Evolutionary conservation across 2,888 invertebrate species (phyloP).

Genomic region (Hemistola chrysoprasaria): DNA sequence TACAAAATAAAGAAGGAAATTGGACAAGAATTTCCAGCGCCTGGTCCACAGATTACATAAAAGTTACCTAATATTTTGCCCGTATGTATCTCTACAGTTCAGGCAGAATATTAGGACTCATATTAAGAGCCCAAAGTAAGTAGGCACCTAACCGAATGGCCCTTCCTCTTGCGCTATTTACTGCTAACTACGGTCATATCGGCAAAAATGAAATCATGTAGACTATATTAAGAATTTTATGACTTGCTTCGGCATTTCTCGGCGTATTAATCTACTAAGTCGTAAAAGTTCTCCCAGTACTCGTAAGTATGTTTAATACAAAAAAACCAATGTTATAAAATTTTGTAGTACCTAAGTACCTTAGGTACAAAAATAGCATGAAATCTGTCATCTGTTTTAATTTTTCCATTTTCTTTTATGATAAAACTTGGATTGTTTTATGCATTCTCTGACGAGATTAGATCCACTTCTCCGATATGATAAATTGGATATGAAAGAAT

Average conservation of each 20-base stretch:
- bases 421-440: conserved; percentile 1
- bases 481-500: conserved; percentile 11
- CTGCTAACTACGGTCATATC: conserved; percentile 10
- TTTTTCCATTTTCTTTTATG: too few species aligned
- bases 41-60: conserved; percentile 15
- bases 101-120: too few species aligned
- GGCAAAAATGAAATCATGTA: conserved; percentile 12
- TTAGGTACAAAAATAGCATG: too few species aligned
- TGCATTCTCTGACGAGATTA: conserved; percentile 9
- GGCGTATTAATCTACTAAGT: not conserved
- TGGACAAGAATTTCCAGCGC: conserved; percentile 6
- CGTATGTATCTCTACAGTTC: too few species aligned
- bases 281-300: too few species aligned
- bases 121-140: conserved; percentile 8
- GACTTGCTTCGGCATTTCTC: not conserved
- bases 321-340: too few species aligned
- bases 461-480: conserved; percentile 12
- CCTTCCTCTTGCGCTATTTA: conserved; percentile 16
- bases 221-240: conserved; percentile 2
- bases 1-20: conserved; percentile 9
- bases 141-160: conserved; percentile 7
- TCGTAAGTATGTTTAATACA: too few species aligned
- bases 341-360: too few species aligned
- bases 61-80: conserved; percentile 3
- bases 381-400: too few species aligned